A percentile compares a stretch with the other conserved stretches of the same genome.
phyloP scores from a whole-genome alignment of 1,140 invertebrate species.

The Eurytemora carolleeae region DNA sequence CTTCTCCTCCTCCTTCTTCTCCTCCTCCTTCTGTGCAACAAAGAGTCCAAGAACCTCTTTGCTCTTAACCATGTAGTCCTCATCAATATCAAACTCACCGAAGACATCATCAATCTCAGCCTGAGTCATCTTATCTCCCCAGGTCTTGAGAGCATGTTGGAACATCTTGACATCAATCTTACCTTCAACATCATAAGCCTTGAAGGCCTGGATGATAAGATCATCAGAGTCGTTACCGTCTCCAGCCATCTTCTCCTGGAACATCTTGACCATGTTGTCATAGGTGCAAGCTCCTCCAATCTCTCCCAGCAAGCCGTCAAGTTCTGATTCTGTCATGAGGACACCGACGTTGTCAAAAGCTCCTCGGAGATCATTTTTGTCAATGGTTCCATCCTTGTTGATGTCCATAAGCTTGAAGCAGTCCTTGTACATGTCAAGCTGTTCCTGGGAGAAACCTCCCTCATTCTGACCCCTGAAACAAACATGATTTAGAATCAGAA shows the following conservation, averaged over 20 bases:
- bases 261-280: constrained; percentile 75
- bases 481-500: too few relatives aligned
- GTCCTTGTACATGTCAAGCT: constrained; percentile 88
- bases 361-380: constrained; percentile 79
- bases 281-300: constrained; percentile 83
- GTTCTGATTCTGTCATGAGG: constrained; percentile 65
- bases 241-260: constrained; percentile 26
- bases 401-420: constrained; percentile 92
- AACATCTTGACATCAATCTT: constrained; percentile 35
- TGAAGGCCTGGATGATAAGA: constrained; percentile 12
- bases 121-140: constrained; percentile 83
- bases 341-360: constrained; percentile 87
- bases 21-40: constrained; percentile 36
- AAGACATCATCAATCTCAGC: constrained; percentile 84
- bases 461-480: constrained; percentile 15
- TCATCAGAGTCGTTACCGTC: constrained; percentile 12
- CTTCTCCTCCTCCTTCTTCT: background rate
- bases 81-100: constrained; percentile 72
- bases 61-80: constrained; percentile 79
- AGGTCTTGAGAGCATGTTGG: constrained; percentile 79
- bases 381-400: constrained; percentile 93
- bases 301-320: constrained; percentile 74
- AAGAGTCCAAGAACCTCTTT: constrained; percentile 62
- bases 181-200: constrained; percentile 12
- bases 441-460: constrained; percentile 58